Conservation (phyloP, 2,113 vertebrate species). For the Chlamydotis undulata region DNA sequence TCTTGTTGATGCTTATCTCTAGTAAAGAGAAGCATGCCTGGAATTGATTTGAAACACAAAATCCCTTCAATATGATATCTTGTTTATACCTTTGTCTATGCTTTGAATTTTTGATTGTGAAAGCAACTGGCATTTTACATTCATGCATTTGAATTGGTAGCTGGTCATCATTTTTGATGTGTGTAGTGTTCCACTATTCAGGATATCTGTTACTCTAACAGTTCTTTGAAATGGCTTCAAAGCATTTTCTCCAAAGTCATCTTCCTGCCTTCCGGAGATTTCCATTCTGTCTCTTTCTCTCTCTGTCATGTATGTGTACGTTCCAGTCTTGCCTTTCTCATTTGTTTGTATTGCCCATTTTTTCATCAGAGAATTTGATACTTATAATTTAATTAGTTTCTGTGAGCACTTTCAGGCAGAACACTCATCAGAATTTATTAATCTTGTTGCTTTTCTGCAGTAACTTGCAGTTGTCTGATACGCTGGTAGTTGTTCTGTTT, state of each 20-base stretch:
- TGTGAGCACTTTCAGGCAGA: not conserved
- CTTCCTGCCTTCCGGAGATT: not conserved
- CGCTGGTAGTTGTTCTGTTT: not conserved
- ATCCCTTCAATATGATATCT: not conserved
- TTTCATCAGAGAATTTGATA: not conserved
- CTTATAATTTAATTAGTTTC: not conserved
- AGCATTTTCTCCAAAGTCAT: not conserved
- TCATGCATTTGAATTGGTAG: not conserved
- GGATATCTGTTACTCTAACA: not conserved
- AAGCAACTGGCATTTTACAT: not conserved
- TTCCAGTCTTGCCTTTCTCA: not conserved
- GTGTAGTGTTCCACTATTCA: not conserved
- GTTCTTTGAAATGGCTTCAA: not conserved
- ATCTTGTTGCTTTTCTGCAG: not conserved
- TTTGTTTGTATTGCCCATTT: not conserved
- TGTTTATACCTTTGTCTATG: not conserved
- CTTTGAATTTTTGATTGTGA: not conserved
- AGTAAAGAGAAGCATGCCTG: not conserved
- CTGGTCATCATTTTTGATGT: not conserved
- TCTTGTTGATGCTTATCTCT: not conserved
- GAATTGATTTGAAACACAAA: not conserved
- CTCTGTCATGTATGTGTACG: not conserved
- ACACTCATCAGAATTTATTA: not conserved
- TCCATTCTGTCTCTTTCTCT: not conserved
- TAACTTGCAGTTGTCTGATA: not conserved